Evolutionary conservation across 2,113 vertebrate species (phyloP).

Genomic region (Gambusia affinis): DNA sequence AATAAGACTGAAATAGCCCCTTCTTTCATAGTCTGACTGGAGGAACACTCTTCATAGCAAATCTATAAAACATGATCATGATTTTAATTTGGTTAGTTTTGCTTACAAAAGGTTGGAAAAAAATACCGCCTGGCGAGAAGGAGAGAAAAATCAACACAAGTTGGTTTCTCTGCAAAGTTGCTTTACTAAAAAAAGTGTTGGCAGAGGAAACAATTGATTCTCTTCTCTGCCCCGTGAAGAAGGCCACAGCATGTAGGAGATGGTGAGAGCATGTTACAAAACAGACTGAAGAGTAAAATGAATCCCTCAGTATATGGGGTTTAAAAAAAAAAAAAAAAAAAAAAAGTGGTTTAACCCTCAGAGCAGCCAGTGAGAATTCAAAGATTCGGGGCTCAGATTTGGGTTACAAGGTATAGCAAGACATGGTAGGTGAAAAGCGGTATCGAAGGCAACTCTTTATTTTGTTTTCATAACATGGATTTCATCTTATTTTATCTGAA

Average conservation of each 20-base stretch:
- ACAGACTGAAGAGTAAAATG: slow-evolving; percentile 69
- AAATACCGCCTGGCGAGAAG: slow-evolving; percentile 35
- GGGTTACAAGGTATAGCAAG: slow-evolving; percentile 55
- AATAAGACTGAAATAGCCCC: slow-evolving; percentile 8
- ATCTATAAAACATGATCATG: slow-evolving; percentile 29
- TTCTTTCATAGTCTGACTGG: slow-evolving; percentile 29
- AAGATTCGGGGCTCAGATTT: slow-evolving; percentile 17
- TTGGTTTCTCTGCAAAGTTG: slow-evolving; percentile 27
- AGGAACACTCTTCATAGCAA: slow-evolving; percentile 33
- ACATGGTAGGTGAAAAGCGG: slow-evolving; percentile 49
- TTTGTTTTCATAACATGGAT: slow-evolving; percentile 64
- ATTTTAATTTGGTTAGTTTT: slow-evolving; percentile 3
- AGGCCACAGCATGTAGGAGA: slow-evolving; percentile 65
- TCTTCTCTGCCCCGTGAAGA: slow-evolving; percentile 25
- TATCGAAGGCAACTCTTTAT: slow-evolving; percentile 67
- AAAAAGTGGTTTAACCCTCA: slow-evolving; percentile 56
- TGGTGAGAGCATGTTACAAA: slow-evolving; percentile 60
- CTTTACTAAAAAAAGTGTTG: slow-evolving; percentile 4
- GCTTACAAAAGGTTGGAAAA: slow-evolving; percentile 8
- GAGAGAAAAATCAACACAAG: slow-evolving; percentile 23
- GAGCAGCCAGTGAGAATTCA: slow-evolving; percentile 16
- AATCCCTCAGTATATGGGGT: background rate
- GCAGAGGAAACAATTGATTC: slow-evolving; percentile 24
- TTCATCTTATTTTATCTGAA: slow-evolving; percentile 11
- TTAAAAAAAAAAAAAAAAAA: background rate